A percentile compares a stretch with the other conserved stretches of the same genome.
Conservation (phyloP, 2,888 invertebrate genomes). For the Epiperipatus broadwayi region DNA sequence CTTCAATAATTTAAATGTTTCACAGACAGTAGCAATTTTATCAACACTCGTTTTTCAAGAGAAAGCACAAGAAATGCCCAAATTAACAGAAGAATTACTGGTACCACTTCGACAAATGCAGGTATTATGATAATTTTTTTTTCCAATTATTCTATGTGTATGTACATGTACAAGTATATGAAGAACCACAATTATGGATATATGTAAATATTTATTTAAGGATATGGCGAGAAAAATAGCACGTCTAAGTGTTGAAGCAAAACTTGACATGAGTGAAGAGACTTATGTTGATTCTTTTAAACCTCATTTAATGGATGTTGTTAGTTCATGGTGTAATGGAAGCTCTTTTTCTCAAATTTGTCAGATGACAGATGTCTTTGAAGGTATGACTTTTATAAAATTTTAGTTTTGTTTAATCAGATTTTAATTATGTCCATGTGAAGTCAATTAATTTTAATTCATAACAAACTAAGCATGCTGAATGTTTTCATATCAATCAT, state of each 20-base stretch:
- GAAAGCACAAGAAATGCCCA: slow-evolving; percentile 57
- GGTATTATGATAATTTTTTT: slow-evolving; percentile 32
- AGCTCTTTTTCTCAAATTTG: slow-evolving; percentile 74
- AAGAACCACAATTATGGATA: no score
- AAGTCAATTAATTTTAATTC: no score
- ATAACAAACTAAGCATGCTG: no score
- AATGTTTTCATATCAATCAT: no score
- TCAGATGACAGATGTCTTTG: slow-evolving; percentile 88
- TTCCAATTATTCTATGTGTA: not conserved
- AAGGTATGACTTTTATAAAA: slow-evolving; percentile 40
- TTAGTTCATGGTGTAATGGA: slow-evolving; percentile 87
- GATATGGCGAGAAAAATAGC: slow-evolving; percentile 82
- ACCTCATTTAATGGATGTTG: slow-evolving; percentile 90
- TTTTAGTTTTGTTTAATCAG: no score
- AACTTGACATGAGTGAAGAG: slow-evolving; percentile 55
- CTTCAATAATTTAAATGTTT: slow-evolving; percentile 55
- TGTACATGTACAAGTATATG: no score
- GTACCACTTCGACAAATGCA: slow-evolving; percentile 77
- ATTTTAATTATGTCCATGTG: no score
- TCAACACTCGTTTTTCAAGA: slow-evolving; percentile 49
- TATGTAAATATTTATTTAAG: slow-evolving; percentile 36
- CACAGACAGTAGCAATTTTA: slow-evolving; percentile 61
- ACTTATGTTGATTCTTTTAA: slow-evolving; percentile 75
- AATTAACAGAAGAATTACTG: slow-evolving; percentile 63
- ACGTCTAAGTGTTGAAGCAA: slow-evolving; percentile 43